Percentiles rank a stretch among this genome's conserved stretches.
These are phyloP conservation scores for Eriosoma lanigerum DNA, from an alignment of 1,140 invertebrate genomes.

Conservation along the genomic window DNA sequence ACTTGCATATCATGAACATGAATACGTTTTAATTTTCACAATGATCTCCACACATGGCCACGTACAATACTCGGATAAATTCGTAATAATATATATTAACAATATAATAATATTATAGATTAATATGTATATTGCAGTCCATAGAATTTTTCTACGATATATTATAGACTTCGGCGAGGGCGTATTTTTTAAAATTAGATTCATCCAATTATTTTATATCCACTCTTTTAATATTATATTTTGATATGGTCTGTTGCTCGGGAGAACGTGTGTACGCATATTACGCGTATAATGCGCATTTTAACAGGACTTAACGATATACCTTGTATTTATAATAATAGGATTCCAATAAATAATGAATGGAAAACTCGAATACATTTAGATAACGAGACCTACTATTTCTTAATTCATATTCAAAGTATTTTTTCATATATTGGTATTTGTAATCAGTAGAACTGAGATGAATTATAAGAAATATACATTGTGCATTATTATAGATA, in stretches of 20 bases:
- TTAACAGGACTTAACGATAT: not conserved
- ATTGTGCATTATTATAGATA: too few relatives aligned
- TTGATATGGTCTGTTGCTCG: not conserved
- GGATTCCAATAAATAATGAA: not conserved
- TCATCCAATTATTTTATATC: slow-evolving; percentile 13
- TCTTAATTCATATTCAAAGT: too few relatives aligned
- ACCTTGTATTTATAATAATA: not conserved
- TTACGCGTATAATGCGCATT: not conserved
- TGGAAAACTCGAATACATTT: not conserved
- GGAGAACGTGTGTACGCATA: not conserved
- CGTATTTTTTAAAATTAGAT: slow-evolving; percentile 7
- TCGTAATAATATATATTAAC: not conserved
- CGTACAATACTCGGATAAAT: not conserved
- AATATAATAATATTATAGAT: slow-evolving; percentile 4
- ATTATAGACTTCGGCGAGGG: too few relatives aligned
- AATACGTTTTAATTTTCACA: too few relatives aligned
- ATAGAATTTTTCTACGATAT: not conserved
- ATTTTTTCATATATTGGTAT: too few relatives aligned
- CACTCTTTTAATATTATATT: not conserved
- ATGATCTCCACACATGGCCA: too few relatives aligned
- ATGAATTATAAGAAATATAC: too few relatives aligned
- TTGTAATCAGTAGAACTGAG: not conserved
- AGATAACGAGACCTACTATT: not conserved
- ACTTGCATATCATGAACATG: too few relatives aligned
- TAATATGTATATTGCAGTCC: not conserved